These are phyloP conservation scores for Microctonus aethiopoides DNA, from an alignment of 2,888 invertebrate species.

Conservation along the genomic window DNA sequence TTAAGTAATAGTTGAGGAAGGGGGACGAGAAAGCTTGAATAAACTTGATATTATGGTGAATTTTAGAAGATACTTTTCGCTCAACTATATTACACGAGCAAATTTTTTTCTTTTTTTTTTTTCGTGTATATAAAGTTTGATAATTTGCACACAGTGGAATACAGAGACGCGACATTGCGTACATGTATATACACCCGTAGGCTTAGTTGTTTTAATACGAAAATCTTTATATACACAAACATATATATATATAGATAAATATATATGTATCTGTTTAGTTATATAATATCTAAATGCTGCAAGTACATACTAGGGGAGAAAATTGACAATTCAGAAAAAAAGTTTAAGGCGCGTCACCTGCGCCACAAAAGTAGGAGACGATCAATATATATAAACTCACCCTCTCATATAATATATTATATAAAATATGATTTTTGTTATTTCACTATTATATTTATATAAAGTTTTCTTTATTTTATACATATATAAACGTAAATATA, in stretches of 20 bases:
- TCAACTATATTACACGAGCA: slow-evolving; percentile 4
- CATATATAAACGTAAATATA: too few relatives aligned
- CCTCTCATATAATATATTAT: slow-evolving; percentile 2
- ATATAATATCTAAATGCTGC: slow-evolving; percentile 3
- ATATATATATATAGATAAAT: background rate
- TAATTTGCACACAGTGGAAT: slow-evolving; percentile 29
- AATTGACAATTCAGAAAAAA: slow-evolving; percentile 49
- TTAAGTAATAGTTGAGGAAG: background rate
- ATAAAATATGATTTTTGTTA: background rate
- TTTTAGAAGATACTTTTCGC: slow-evolving; percentile 29
- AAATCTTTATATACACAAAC: background rate
- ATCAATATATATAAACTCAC: slow-evolving; percentile 12
- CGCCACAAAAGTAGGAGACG: slow-evolving; percentile 29
- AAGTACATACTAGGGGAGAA: slow-evolving; percentile 30
- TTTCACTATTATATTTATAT: background rate
- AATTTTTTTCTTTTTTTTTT: slow-evolving; percentile 6
- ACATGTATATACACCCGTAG: slow-evolving; percentile 2
- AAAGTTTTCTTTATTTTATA: too few relatives aligned
- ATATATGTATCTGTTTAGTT: background rate
- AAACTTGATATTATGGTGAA: slow-evolving; percentile 15
- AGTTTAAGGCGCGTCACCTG: slow-evolving; percentile 46
- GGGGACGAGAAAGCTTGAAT: background rate
- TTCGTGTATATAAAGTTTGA: background rate
- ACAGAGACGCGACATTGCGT: background rate
- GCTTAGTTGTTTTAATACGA: slow-evolving; percentile 18